phyloP scores from a whole-genome alignment of 2,888 invertebrate genomes.

The Holacanthella duospinosa region DNA sequence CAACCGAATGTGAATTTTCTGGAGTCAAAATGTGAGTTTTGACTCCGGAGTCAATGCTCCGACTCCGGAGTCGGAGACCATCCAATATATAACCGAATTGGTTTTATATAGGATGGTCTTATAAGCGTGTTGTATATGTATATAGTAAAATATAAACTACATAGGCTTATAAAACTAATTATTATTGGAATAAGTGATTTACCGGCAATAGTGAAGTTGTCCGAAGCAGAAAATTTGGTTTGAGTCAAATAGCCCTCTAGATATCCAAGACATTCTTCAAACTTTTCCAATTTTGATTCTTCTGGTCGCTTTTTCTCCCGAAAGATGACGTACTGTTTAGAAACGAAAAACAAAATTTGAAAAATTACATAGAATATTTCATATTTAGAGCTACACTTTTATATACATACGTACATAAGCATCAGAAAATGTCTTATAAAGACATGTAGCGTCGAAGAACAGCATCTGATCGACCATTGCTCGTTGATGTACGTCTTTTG shows the following conservation, averaged over 20 bases:
- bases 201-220: slow-evolving; percentile 42
- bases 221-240: slow-evolving; percentile 42
- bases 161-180: no score
- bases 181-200: no score
- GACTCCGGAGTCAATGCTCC: no score
- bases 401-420: slow-evolving; percentile 54
- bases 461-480: slow-evolving; percentile 67
- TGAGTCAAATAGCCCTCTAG: slow-evolving; percentile 42
- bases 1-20: slow-evolving; percentile 39
- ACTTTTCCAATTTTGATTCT: slow-evolving; percentile 38
- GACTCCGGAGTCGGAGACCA: no score
- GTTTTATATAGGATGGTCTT: no score
- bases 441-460: slow-evolving; percentile 66
- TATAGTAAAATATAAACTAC: no score
- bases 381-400: neutral
- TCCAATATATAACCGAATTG: no score
- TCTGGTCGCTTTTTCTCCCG: slow-evolving; percentile 39
- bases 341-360: neutral
- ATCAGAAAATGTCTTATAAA: slow-evolving; percentile 58
- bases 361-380: neutral
- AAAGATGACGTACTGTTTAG: slow-evolving; percentile 21
- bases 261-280: slow-evolving; percentile 42
- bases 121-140: no score
- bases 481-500: slow-evolving; percentile 64
- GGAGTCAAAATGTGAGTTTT: no score